phyloP scores from a whole-genome alignment of 2,888 invertebrate species.

The Bursaphelenchus okinawaensis region DNA sequence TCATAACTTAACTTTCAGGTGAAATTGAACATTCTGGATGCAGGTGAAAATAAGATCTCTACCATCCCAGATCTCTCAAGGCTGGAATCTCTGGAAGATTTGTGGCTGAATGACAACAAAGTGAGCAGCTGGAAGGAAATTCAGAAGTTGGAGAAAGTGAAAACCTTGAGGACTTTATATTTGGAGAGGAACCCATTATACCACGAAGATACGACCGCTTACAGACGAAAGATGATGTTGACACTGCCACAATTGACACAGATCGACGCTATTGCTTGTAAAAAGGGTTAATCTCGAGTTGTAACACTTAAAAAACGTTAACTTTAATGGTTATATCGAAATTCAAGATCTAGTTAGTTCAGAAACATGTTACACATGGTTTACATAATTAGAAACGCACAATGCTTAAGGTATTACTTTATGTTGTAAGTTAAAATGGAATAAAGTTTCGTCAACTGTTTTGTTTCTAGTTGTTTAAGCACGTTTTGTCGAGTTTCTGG shows the following conservation, averaged over 20 bases:
- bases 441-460: too few relatives aligned
- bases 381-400: too few relatives aligned
- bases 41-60: slow-evolving; percentile 79
- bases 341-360: too few relatives aligned
- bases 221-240: slow-evolving; percentile 75
- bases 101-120: slow-evolving; percentile 91
- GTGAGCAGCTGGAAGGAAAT: slow-evolving; percentile 79
- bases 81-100: slow-evolving; percentile 76
- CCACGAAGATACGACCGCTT: slow-evolving; percentile 31
- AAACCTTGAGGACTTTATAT: slow-evolving; percentile 72
- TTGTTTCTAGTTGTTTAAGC: too few relatives aligned
- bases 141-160: slow-evolving; percentile 66
- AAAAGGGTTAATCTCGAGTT: too few relatives aligned
- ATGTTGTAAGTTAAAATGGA: too few relatives aligned
- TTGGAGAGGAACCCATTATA: slow-evolving; percentile 78
- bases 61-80: slow-evolving; percentile 73
- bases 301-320: too few relatives aligned
- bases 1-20: too few relatives aligned
- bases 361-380: too few relatives aligned
- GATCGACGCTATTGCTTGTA: slow-evolving; percentile 74
- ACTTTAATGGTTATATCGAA: too few relatives aligned
- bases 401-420: too few relatives aligned
- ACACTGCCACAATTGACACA: slow-evolving; percentile 78
- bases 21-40: slow-evolving; percentile 75
- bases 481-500: neutral